These are phyloP conservation scores for Tinea pellionella DNA, from an alignment of 2,888 invertebrate species.

Conservation along the genomic window DNA sequence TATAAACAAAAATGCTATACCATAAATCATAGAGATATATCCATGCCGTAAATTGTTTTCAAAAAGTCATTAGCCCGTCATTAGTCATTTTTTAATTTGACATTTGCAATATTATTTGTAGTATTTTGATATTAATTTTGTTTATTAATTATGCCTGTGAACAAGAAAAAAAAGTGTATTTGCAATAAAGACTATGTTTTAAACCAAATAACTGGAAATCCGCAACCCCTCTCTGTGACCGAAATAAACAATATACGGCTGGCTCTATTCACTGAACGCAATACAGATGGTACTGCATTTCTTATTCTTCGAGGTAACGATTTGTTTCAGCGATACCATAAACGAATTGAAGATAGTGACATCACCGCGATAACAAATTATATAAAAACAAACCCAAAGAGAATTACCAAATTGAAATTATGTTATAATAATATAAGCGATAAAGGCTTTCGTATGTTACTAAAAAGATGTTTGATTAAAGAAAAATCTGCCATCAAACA, in stretches of 20 bases:
- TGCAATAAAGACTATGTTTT: conserved; percentile 35
- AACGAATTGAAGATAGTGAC: conserved; percentile 56
- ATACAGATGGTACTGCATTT: conserved; percentile 62
- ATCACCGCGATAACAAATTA: conserved; percentile 61
- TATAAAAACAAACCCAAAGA: conserved; percentile 39
- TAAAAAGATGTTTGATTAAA: conserved; percentile 50
- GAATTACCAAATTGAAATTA: conserved; percentile 63
- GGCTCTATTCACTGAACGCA: conserved; percentile 58
- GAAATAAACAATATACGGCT: conserved; percentile 43
- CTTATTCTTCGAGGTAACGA: conserved; percentile 65
- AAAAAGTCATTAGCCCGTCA: too few relatives aligned
- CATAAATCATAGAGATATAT: too few relatives aligned
- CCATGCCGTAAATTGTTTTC: too few relatives aligned
- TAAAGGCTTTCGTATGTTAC: conserved; percentile 47
- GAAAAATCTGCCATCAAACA: conserved; percentile 55
- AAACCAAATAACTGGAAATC: conserved; percentile 32
- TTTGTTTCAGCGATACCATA: conserved; percentile 42
- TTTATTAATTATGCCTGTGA: background rate
- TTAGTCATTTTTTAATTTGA: too few relatives aligned
- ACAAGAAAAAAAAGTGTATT: conserved; percentile 35
- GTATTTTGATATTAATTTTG: too few relatives aligned
- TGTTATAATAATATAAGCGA: conserved; percentile 70
- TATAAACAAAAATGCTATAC: too few relatives aligned
- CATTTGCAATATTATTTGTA: too few relatives aligned
- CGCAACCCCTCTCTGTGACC: conserved; percentile 23